Evolutionary conservation across 2,113 vertebrate species (phyloP).

Genomic region (Campylomormyrus numenius): DNA sequence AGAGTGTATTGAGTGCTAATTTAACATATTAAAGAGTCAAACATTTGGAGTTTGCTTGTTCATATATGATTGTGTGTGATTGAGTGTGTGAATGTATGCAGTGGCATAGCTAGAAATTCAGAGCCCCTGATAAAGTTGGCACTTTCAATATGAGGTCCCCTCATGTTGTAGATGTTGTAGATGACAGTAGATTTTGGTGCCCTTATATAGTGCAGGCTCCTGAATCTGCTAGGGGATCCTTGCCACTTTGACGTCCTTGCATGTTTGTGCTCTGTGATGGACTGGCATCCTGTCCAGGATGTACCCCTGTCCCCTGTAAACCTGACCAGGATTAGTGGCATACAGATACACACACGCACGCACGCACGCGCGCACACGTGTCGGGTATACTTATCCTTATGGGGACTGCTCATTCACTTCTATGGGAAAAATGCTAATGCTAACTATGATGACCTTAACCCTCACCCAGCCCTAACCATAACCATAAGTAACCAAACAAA

Average conservation of each 20-base stretch:
- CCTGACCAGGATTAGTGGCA: neutral
- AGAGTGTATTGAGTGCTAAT: neutral
- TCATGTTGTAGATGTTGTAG: neutral
- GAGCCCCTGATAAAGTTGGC: neutral
- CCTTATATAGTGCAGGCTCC: neutral
- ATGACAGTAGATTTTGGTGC: neutral
- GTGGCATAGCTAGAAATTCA: neutral
- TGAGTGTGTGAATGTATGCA: neutral
- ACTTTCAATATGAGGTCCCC: neutral
- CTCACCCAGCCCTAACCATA: too few species aligned
- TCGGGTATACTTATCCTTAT: neutral
- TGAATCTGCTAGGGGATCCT: neutral
- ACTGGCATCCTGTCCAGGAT: neutral
- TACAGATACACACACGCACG: neutral
- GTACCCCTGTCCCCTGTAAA: neutral
- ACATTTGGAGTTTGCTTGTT: neutral
- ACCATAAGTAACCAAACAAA: too few species aligned
- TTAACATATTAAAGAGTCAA: neutral
- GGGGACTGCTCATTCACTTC: too few species aligned
- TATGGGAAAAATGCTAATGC: too few species aligned
- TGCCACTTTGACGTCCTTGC: neutral
- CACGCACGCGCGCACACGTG: too few species aligned
- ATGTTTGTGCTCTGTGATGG: neutral
- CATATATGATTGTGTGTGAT: neutral
- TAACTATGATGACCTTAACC: too few species aligned